Base-by-base conservation (phyloP, 1,140 invertebrate species). In the Cecropterus lyciades region DNA sequence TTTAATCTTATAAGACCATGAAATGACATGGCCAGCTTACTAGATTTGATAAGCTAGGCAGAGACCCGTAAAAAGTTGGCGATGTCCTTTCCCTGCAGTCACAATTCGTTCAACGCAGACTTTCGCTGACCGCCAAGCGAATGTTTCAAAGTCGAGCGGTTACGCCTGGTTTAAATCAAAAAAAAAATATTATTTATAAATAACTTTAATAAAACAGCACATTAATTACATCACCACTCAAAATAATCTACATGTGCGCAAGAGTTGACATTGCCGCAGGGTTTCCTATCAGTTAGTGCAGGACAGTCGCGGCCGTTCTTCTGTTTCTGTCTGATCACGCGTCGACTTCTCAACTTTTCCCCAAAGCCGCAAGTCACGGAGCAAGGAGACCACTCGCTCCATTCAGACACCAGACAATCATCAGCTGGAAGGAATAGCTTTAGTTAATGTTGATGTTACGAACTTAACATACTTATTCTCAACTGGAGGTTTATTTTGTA, bases 301-400 rank as follows among this genome's bases (percentile, higher is more conserved):
- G 96, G 96, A 80, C 96, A 97, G 3, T 94, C 83, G 67, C 91
- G 92, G 0, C 96, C 96, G 1, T 95, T 95, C 67, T 93, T 84
- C 2, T 94, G 87, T 43, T 75, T 87, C 30, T 79, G 62, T 14
- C 85, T 71, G 6, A 89, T 10, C 0, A 92, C 75, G 0, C 91
- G 88, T 37, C 96, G 88, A 0, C 93, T 94, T 40, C 96, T 90
- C 64, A 93, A 92, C 70, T 93, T 93, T 0, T 94, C 84, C 0
- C 95, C 95, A 24, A 93, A 93, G 0, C 95, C 95, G 72, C 95
- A 96, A 1, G 93, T 94, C 0, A 92, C 93, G 0, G 94, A 95
- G 77, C 95, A 96, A 0, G 94, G 93, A 0, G 93, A 92, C 95
- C 95, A 96, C n/a, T 93, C 85, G 9, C 93, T 93, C 95, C 95